These are phyloP conservation scores for Ophiothrix spiculata DNA, from an alignment of 35 echinoderm and acorn worm genomes.

Conservation along the genomic window DNA sequence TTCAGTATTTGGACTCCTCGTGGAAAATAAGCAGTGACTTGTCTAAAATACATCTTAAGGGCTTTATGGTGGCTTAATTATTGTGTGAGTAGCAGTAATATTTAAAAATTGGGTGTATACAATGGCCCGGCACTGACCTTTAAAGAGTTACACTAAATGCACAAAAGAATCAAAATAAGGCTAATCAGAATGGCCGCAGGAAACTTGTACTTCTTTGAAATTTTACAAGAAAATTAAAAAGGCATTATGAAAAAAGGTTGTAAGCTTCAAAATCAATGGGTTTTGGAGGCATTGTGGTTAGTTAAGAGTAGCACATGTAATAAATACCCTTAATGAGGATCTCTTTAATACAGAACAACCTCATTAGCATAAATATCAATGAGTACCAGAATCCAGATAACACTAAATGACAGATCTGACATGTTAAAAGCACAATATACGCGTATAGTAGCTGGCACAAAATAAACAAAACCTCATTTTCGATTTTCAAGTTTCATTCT, in stretches of 20 bases:
- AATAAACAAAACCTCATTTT: too few relatives aligned
- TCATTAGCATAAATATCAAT: too few relatives aligned
- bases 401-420: too few relatives aligned
- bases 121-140: neutral
- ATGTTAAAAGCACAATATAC: too few relatives aligned
- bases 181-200: neutral
- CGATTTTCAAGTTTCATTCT: too few relatives aligned
- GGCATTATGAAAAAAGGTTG: neutral
- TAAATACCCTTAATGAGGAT: too few relatives aligned
- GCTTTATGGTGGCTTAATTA: neutral
- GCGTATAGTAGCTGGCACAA: too few relatives aligned
- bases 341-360: too few relatives aligned
- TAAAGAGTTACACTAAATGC: neutral
- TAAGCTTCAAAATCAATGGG: neutral
- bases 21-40: too few relatives aligned
- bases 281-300: too few relatives aligned
- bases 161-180: neutral
- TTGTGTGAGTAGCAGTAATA: neutral
- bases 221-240: constrained; percentile 2
- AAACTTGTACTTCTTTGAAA: neutral
- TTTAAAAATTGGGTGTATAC: neutral
- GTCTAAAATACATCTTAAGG: neutral
- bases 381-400: too few relatives aligned
- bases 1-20: neutral
- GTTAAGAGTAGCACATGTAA: too few relatives aligned